A percentile compares a stretch with the other conserved stretches of the same genome.
These are phyloP conservation scores for Lypha dubia DNA, from an alignment of 2,888 invertebrate genomes.

Conservation along the genomic window DNA sequence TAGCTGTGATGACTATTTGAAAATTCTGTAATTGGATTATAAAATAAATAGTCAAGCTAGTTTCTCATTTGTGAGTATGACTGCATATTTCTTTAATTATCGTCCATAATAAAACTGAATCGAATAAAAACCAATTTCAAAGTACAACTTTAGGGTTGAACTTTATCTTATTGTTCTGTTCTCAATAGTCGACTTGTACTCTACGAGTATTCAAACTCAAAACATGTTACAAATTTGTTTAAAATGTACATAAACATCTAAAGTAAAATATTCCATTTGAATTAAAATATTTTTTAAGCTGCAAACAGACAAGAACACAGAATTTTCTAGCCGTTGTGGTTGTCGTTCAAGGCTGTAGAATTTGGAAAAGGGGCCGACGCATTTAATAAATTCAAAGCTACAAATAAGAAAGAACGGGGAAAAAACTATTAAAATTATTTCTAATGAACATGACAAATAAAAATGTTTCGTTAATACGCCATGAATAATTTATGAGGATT, in stretches of 20 bases:
- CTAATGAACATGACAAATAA: slow-evolving; percentile 54
- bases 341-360: neutral
- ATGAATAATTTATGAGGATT: slow-evolving; percentile 61
- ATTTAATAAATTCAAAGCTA: slow-evolving; percentile 3
- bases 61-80: neutral
- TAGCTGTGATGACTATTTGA: neutral
- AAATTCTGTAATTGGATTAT: slow-evolving; percentile 11
- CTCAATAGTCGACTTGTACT: neutral
- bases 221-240: neutral
- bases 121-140: neutral
- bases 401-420: neutral
- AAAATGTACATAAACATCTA: neutral
- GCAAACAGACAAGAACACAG: no score
- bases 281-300: neutral
- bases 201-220: neutral
- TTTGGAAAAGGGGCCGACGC: neutral
- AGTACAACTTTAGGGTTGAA: slow-evolving; percentile 21
- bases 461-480: slow-evolving; percentile 39
- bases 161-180: neutral
- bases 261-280: neutral
- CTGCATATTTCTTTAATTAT: slow-evolving; percentile 26
- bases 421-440: slow-evolving; percentile 42
- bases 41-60: neutral
- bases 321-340: neutral
- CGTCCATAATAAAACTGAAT: slow-evolving; percentile 20